Evolutionary conservation across 2,888 invertebrate species (phyloP).

Genomic region (Cryptocheilus praepositus): DNA sequence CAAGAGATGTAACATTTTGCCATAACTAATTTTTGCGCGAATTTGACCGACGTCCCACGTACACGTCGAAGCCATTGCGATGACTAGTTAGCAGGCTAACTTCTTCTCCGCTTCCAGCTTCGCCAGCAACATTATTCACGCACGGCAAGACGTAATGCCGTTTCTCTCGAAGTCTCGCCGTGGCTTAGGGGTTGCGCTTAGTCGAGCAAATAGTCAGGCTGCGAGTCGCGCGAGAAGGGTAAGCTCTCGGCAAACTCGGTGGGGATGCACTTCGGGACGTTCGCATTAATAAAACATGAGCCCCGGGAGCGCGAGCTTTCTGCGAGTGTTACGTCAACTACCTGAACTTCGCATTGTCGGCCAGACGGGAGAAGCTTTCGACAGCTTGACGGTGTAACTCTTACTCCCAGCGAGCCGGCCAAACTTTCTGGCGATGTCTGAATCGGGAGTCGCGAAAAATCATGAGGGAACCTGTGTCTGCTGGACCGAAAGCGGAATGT

Average conservation of each 20-base stretch:
- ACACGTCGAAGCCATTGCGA: no score
- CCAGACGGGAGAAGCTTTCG: constrained; percentile 20
- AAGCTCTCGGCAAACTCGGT: constrained; percentile 41
- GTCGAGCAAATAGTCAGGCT: constrained; percentile 46
- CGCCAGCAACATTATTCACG: no score
- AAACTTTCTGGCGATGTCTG: neutral
- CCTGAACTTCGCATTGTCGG: constrained; percentile 24
- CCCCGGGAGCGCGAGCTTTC: constrained; percentile 24
- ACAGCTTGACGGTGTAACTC: constrained; percentile 12
- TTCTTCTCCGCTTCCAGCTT: no score
- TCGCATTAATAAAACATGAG: constrained; percentile 56
- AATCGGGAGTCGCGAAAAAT: no score
- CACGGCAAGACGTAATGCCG: no score
- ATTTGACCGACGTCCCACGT: no score
- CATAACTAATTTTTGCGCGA: no score
- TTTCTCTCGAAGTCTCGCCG: no score
- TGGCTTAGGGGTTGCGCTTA: constrained; percentile 22
- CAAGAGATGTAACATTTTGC: no score
- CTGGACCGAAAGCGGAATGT: no score
- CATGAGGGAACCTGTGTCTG: neutral
- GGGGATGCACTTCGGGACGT: constrained; percentile 39
- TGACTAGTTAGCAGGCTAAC: no score
- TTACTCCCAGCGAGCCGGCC: neutral
- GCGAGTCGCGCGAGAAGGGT: constrained; percentile 5
- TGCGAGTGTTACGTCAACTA: constrained; percentile 28